A percentile compares a stretch with the other conserved stretches of the same genome.
Evolutionary conservation across 2,888 invertebrate genomes (phyloP).

Genomic region (Mechanitis messenoides): DNA sequence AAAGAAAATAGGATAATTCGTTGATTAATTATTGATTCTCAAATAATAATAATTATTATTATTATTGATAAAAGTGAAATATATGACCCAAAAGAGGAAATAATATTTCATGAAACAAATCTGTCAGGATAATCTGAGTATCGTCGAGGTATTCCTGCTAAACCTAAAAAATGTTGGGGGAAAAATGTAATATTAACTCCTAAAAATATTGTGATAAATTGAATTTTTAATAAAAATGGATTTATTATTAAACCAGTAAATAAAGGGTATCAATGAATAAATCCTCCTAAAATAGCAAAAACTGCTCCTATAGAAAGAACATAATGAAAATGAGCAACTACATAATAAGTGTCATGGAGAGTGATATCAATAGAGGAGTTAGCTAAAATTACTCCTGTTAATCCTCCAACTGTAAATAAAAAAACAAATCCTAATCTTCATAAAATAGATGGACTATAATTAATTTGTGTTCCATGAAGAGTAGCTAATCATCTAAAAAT

Average conservation of each 20-base stretch:
- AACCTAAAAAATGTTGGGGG: no score
- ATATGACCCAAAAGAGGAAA: constrained; percentile 81
- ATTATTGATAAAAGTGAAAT: constrained; percentile 78
- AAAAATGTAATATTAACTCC: constrained; percentile 84
- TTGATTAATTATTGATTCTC: constrained; percentile 76
- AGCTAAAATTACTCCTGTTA: constrained; percentile 55
- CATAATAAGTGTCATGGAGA: constrained; percentile 89
- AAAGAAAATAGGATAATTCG: constrained; percentile 68
- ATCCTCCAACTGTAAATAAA: constrained; percentile 12
- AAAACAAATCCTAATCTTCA: constrained; percentile 13
- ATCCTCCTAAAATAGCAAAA: constrained; percentile 85
- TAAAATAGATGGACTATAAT: constrained; percentile 59
- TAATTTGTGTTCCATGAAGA: constrained; percentile 79
- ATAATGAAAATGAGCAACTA: constrained; percentile 89
- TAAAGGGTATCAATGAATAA: constrained; percentile 83
- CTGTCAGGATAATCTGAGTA: constrained; percentile 21
- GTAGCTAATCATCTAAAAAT: constrained; percentile 86
- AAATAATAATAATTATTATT: constrained; percentile 78
- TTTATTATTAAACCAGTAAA: constrained; percentile 80
- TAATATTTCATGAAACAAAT: constrained; percentile 80
- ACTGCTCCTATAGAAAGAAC: constrained; percentile 87
- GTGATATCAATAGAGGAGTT: constrained; percentile 87
- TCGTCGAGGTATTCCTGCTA: no score
- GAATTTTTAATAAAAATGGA: constrained; percentile 77
- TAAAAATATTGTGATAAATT: constrained; percentile 83